phyloP scores from a whole-genome alignment of 2,797 vertebrate genomes.

The Aeoliscus strigatus region DNA sequence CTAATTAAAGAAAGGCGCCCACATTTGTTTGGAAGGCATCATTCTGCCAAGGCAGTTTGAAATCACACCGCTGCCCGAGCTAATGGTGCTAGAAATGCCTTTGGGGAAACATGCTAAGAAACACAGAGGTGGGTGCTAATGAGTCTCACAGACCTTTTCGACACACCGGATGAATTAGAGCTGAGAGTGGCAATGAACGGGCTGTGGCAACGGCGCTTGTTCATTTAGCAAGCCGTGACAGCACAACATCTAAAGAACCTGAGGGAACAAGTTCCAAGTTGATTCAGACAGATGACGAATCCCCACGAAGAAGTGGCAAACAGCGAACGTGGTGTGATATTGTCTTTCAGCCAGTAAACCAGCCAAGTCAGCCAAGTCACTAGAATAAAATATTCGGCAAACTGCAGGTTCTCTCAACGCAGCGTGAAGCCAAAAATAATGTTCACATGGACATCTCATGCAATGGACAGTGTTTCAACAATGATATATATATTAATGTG shows the following conservation, averaged over 20 bases:
- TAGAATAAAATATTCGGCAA: no score
- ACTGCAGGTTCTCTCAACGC: no score
- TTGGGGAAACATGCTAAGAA: constrained; percentile 74
- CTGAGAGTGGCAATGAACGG: background rate
- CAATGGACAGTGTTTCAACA: no score
- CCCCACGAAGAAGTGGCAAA: no score
- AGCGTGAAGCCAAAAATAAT: no score
- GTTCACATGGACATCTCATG: no score
- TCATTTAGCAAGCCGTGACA: background rate
- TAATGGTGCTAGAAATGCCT: constrained; percentile 82
- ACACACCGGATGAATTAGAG: constrained; percentile 48
- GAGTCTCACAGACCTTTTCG: constrained; percentile 75
- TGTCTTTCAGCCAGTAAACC: no score
- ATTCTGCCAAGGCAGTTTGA: constrained; percentile 77
- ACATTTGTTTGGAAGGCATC: constrained; percentile 68
- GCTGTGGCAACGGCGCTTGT: background rate
- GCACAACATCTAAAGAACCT: background rate
- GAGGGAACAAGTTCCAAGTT: no score
- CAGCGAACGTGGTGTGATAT: no score
- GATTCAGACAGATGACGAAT: no score
- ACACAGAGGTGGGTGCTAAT: constrained; percentile 78
- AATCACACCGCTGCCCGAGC: constrained; percentile 66
- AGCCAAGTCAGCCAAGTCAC: no score
- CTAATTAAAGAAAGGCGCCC: constrained; percentile 70
- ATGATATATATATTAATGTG: no score